Percentiles rank a stretch among this genome's conserved stretches.
Evolutionary conservation across 2,797 vertebrate genomes (phyloP).

Genomic region (Pseudochirops cupreus): DNA sequence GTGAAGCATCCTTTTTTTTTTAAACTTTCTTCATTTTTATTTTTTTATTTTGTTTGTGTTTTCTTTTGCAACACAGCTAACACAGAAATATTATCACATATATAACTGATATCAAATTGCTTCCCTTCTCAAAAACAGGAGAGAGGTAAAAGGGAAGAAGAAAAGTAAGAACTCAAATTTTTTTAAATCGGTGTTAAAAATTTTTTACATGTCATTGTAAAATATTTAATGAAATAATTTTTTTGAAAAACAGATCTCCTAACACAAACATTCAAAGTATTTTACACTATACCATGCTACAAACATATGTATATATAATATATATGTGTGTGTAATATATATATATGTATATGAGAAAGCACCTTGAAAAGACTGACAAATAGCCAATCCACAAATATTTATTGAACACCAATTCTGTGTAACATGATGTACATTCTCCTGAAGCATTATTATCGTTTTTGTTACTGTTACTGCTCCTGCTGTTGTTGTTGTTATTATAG

Average conservation of each 20-base stretch:
- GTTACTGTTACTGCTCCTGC: too few relatives aligned
- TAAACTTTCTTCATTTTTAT: neutral
- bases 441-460: neutral
- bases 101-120: neutral
- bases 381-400: neutral
- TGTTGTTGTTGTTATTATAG: too few relatives aligned
- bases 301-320: neutral
- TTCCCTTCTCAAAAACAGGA: neutral
- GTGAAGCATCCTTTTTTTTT: neutral
- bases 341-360: neutral
- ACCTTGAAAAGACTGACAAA: neutral
- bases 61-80: neutral
- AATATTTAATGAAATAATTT: neutral
- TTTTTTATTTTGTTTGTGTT: neutral
- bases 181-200: neutral
- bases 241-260: neutral
- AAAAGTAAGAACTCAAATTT: neutral
- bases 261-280: neutral
- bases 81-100: neutral
- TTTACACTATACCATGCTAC: neutral
- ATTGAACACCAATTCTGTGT: neutral
- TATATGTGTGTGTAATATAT: too few relatives aligned
- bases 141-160: neutral
- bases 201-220: neutral
- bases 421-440: neutral